A percentile compares a stretch with the other conserved stretches of the same genome.
Evolutionary conservation across 1,140 invertebrate genomes (phyloP).

Genomic region (Atopsyche davidsoni): DNA sequence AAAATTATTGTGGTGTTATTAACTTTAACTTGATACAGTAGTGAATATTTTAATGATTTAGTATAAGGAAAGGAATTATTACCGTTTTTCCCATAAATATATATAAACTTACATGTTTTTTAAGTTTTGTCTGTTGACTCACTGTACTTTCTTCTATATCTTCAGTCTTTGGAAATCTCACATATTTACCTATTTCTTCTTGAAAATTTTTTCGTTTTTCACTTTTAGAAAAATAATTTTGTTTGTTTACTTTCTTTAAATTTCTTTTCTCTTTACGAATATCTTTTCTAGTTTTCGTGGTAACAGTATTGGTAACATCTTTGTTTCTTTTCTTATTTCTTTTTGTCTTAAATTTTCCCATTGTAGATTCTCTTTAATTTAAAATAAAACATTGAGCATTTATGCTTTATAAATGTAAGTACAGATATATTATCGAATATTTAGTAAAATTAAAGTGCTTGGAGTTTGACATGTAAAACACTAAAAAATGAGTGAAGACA

Average conservation of each 20-base stretch:
- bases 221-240: conserved; percentile 42
- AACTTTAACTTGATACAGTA: background rate
- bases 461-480: too few relatives aligned
- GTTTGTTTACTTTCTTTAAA: conserved; percentile 49
- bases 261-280: conserved; percentile 53
- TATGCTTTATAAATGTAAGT: too few relatives aligned
- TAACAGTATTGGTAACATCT: conserved; percentile 28
- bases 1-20: conserved; percentile 2
- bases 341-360: conserved; percentile 18
- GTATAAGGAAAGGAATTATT: background rate
- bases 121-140: conserved; percentile 15
- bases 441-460: too few relatives aligned
- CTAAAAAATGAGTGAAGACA: too few relatives aligned
- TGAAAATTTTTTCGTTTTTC: conserved; percentile 27
- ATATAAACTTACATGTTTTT: conserved; percentile 2
- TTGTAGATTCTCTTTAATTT: too few relatives aligned
- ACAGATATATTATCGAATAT: too few relatives aligned
- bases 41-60: background rate
- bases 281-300: conserved; percentile 48
- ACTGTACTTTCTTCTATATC: conserved; percentile 31
- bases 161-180: conserved; percentile 32
- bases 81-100: too few relatives aligned
- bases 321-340: conserved; percentile 14
- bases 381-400: too few relatives aligned
- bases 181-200: conserved; percentile 25